phyloP scores from a whole-genome alignment of 2,888 invertebrate genomes.

The Caenorhabditis uteleia region DNA sequence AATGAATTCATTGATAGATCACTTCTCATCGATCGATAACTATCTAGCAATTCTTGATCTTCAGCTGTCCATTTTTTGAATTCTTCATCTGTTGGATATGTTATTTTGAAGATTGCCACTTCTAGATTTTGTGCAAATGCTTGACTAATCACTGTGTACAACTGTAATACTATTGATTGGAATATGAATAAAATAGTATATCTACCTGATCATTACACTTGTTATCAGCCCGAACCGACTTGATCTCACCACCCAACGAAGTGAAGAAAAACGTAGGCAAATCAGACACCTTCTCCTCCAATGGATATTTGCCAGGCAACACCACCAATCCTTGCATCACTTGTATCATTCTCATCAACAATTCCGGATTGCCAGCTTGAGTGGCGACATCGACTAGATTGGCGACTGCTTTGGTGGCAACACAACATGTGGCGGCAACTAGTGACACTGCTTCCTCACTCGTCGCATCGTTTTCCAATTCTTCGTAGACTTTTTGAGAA shows the following conservation, averaged over 20 bases:
- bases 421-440: constrained; percentile 41
- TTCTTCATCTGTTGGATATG: constrained; percentile 16
- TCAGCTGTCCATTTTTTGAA: constrained; percentile 28
- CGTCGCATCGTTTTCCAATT: constrained; percentile 31
- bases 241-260: constrained; percentile 42
- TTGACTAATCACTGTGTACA: constrained; percentile 1
- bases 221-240: constrained; percentile 1
- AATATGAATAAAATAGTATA: not conserved
- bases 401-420: constrained; percentile 38
- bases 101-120: constrained; percentile 35
- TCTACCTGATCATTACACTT: constrained; percentile 5
- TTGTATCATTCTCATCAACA: constrained; percentile 4
- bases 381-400: constrained; percentile 33
- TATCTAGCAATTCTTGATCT: constrained; percentile 41
- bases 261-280: constrained; percentile 53
- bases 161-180: not conserved
- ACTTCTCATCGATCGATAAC: constrained; percentile 41
- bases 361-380: constrained; percentile 13
- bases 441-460: constrained; percentile 41
- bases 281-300: constrained; percentile 52
- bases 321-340: constrained; percentile 30
- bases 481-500: constrained; percentile 36
- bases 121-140: constrained; percentile 33
- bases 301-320: constrained; percentile 39
- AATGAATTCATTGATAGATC: constrained; percentile 42